A percentile compares a stretch with the other conserved stretches of the same genome.
Evolutionary conservation across 2,113 vertebrate genomes (phyloP).

Genomic region (Ciconia boyciana): DNA sequence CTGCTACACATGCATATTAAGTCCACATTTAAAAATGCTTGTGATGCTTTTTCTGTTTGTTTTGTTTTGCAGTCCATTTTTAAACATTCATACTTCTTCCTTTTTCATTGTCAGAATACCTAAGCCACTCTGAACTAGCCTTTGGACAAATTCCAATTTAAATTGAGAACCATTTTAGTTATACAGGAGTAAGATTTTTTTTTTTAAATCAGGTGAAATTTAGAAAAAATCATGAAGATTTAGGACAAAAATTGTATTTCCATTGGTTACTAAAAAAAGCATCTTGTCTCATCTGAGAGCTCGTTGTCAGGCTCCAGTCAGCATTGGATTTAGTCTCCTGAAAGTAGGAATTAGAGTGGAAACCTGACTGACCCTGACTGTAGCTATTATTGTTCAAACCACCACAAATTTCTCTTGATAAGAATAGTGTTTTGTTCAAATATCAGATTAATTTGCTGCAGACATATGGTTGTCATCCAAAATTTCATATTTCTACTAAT

Average conservation of each 20-base stretch:
- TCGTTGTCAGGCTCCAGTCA: background rate
- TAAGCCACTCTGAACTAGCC: background rate
- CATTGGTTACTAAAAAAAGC: background rate
- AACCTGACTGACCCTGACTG: conserved; percentile 13
- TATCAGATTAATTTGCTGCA: background rate
- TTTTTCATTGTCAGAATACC: conserved; percentile 24
- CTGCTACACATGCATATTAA: conserved; percentile 68
- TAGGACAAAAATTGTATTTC: background rate
- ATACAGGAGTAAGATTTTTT: background rate
- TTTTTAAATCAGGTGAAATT: background rate
- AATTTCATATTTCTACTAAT: conserved; percentile 54
- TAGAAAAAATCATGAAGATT: background rate
- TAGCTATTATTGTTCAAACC: background rate
- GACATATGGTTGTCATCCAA: conserved; percentile 41
- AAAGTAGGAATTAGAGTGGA: conserved; percentile 2
- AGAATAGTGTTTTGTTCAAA: background rate
- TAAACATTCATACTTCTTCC: background rate
- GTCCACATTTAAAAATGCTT: conserved; percentile 71
- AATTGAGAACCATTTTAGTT: background rate
- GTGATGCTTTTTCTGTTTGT: conserved; percentile 63
- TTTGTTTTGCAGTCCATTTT: conserved; percentile 27
- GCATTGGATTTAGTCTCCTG: background rate
- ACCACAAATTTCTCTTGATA: background rate
- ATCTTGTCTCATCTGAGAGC: background rate
- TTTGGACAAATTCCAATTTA: background rate